A percentile compares a stretch with the other conserved stretches of the same genome.
These are phyloP conservation scores for Neoniphon sammara DNA, from an alignment of 2,797 vertebrate species.

Conservation along the genomic window DNA sequence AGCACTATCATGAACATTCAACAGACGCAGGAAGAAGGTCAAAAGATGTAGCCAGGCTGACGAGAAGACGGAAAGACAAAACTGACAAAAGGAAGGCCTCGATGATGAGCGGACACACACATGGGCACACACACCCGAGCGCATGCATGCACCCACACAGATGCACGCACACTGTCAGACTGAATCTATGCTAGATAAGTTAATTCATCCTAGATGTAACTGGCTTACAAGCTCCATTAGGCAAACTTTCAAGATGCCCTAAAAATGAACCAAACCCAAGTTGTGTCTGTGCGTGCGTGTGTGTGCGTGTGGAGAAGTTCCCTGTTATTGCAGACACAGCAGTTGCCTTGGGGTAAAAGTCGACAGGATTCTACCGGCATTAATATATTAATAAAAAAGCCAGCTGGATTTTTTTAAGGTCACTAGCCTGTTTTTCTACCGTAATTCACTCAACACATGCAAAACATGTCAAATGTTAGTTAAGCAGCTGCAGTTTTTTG, in stretches of 20 bases:
- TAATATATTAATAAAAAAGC: neutral
- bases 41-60: neutral
- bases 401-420: neutral
- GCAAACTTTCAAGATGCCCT: conserved; percentile 44
- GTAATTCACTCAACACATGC: too few species aligned
- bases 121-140: conserved; percentile 8
- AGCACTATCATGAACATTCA: too few species aligned
- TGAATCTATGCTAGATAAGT: conserved; percentile 35
- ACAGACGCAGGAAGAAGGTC: neutral
- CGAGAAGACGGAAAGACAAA: conserved; percentile 2
- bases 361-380: neutral
- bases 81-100: conserved; percentile 33
- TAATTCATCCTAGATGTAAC: conserved; percentile 46
- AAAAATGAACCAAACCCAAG: conserved; percentile 47
- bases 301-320: conserved; percentile 3
- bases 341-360: conserved; percentile 4
- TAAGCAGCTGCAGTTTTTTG: too few species aligned
- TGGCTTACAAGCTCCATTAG: conserved; percentile 48
- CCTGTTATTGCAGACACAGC: conserved; percentile 15
- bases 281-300: neutral
- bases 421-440: too few species aligned
- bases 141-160: conserved; percentile 22
- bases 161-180: conserved; percentile 16
- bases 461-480: too few species aligned
- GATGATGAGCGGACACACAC: conserved; percentile 16